Base-by-base conservation (phyloP, 2,797 vertebrate species). In the Bucorvus abyssinicus region DNA sequence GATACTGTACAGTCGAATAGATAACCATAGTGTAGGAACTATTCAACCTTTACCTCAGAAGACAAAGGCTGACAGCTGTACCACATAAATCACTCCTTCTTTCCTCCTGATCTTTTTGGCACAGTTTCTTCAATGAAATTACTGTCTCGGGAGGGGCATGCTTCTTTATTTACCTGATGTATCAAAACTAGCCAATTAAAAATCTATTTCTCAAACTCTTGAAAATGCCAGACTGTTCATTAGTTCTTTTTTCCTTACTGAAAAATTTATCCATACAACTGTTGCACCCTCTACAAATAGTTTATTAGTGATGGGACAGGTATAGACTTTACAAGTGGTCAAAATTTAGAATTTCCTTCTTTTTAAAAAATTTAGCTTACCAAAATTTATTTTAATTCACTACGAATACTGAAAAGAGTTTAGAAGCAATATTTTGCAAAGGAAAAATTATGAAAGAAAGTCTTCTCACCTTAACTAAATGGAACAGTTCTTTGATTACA, bases 281-380 rank as follows among this genome's bases (percentile, higher is more conserved):
- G 6, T 11, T 47, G 30, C n/a, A 8, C 53, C 36, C 21, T 83
- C 42, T 12, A 87, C 73, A 89, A 89, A 50, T 10, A 53, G 0
- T 3, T 26, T 71, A 17, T 78, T 60, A 17, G 6, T 52, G 8
- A 76, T 42, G 8, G 15, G 4, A 87, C 10, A 44, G 2, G 3
- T 49, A 56, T 1, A 73, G 14, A 52, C 0, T 64, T 30, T 47
- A 23, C 12, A 60, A 76, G 14, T 42, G 14, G 2, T 27, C 13
- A 78, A 57, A 59, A 52, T 34, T 12, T 34, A 32, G 27, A 44
- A 55, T 47, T 84, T 57, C 1, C 42, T 32, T 59, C 1, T 64
- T 34, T 59, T 8, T 1, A 6, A 42, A 57, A 78, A 56, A 9
- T 1, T 7, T 4, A 2, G 1, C 0, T 1, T n/a, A 42, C 34